Evolutionary conservation across 2,888 invertebrate genomes (phyloP).

Genomic region (Leucophenga maculata): DNA sequence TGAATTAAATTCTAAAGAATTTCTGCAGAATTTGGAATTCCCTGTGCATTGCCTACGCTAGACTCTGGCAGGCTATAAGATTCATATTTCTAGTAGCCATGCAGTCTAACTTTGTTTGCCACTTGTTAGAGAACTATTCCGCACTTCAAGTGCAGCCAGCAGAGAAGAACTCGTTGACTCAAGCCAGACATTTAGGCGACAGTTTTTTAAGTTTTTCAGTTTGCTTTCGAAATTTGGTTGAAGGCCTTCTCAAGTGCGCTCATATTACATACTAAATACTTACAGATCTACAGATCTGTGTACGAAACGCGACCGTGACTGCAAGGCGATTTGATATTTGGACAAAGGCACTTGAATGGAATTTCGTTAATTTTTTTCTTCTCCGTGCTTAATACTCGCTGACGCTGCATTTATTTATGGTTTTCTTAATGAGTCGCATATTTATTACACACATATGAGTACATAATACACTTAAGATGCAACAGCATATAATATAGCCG

Average conservation of each 20-base stretch:
- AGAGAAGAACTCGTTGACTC: conserved; percentile 52
- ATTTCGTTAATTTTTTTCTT: not conserved
- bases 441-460: conserved; percentile 48
- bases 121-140: conserved; percentile 49
- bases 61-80: no score
- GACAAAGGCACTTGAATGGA: no score
- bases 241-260: conserved; percentile 47
- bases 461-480: conserved; percentile 16
- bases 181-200: conserved; percentile 58
- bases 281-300: no score
- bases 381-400: conserved; percentile 45
- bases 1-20: conserved; percentile 45
- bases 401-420: conserved; percentile 66
- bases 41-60: conserved; percentile 33
- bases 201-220: conserved; percentile 40
- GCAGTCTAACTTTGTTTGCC: no score
- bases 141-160: conserved; percentile 49
- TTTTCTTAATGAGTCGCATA: conserved; percentile 66
- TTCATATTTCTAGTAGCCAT: no score
- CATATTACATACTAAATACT: conserved; percentile 49
- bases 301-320: no score
- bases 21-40: conserved; percentile 62
- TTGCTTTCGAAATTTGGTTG: not conserved
- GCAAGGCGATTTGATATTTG: no score
- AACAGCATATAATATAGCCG: conserved; percentile 37